Evolutionary conservation across 2,113 vertebrate species (phyloP).

Genomic region (human (Homo sapiens)): GRCh38 chr6:74094501-74095000

Average conservation of each 20-base stretch:
- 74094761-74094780: background rate
- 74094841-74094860: background rate
- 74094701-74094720: background rate
- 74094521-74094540: background rate
- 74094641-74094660: background rate
- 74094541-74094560: background rate
- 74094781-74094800: background rate
- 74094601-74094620: background rate
- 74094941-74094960: background rate
- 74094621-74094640: background rate
- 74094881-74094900: background rate
- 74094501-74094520: background rate
- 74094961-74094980: background rate
- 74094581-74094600: background rate
- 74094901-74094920: background rate
- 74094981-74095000: background rate
- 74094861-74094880: background rate
- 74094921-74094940: background rate
- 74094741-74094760: background rate
- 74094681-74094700: background rate
- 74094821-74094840: background rate
- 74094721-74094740: background rate
- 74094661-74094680: background rate
- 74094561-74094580: background rate
- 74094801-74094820: background rate